Conservation (phyloP, 1,140 invertebrate genomes). For the Papilio aristodemus region DNA sequence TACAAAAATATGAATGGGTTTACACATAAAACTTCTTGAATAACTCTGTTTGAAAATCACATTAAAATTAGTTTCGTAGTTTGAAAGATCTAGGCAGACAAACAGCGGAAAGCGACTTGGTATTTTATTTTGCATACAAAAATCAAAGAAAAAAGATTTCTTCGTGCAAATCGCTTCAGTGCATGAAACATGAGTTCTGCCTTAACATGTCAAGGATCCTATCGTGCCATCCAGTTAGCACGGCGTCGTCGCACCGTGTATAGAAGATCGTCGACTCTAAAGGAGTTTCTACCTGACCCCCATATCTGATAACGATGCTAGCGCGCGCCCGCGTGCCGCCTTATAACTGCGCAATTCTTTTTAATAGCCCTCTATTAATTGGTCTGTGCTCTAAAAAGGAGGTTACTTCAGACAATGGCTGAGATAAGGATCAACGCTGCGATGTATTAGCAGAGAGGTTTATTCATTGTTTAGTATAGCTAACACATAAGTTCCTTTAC, state of each 20-base stretch:
- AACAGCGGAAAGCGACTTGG: no score
- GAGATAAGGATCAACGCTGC: constrained; percentile 4
- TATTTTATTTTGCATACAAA: no score
- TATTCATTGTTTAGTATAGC: background rate
- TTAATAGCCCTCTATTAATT: constrained; percentile 24
- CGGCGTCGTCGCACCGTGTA: background rate
- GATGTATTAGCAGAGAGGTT: constrained; percentile 7
- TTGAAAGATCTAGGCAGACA: no score
- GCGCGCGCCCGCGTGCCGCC: background rate
- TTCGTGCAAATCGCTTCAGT: background rate
- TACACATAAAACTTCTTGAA: no score
- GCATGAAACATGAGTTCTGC: background rate
- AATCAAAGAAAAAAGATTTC: background rate
- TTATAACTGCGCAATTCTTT: constrained; percentile 21
- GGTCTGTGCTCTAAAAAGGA: background rate
- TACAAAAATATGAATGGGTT: no score
- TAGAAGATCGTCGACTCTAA: constrained; percentile 17
- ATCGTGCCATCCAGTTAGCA: constrained; percentile 30
- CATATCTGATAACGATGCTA: constrained; percentile 10
- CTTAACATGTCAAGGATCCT: constrained; percentile 46
- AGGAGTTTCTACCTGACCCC: constrained; percentile 33
- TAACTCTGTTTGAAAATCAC: no score
- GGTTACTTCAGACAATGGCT: constrained; percentile 13
- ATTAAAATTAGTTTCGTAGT: no score
- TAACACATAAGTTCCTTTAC: background rate